Evolutionary conservation across 2,797 vertebrate species (phyloP), one percentile per base, ranked within the genome.

Genomic region (Melanotaenia boesemani): DNA sequence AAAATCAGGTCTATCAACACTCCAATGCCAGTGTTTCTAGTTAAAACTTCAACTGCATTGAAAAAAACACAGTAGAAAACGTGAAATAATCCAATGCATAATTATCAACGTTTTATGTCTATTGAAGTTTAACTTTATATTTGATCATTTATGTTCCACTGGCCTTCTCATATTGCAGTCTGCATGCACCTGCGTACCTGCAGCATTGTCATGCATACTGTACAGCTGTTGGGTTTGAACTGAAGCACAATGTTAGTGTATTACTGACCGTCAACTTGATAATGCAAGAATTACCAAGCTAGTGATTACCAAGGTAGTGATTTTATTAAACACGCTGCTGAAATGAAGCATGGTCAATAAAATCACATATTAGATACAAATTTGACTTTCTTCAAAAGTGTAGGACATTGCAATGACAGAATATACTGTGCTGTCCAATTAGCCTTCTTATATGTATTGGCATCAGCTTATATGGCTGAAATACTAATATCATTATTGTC

Each of bases 201-300:
- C 18, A 16, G 16, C 6, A 20, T 15, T 0, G 18, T 46, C 20
- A 6, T n/a, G 7, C 5, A 50, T 22, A 3, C n/a, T 9, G 39
- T 63, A 46, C 28, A 63, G 24, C 4, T 63, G 24, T 63, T 63
- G 15, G 39, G 60, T 63, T 44, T 63, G 6, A 46, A 41, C 37
- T 26, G 22, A 61, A 18, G 59, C 37, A 39, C 36, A 41, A 22
- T 41, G 60, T 22, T 46, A 30, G 28, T 46, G 7, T 28, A 28
- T 46, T 32, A 34, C 5, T 30, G 26, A 44, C 24, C 39, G 5
- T 63, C 11, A 50, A 28, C 6, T 28, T 16, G 9, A 20, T 63
- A n/a, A 64, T 7, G n/a, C 16, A 30, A 64, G n/a, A 48, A 32
- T n/a, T n/a, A 34, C 32, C 32, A 34, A 34, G 32, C 6, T 34